Conservation (phyloP, 2,888 invertebrate genomes). For the Nomada fabriciana region DNA sequence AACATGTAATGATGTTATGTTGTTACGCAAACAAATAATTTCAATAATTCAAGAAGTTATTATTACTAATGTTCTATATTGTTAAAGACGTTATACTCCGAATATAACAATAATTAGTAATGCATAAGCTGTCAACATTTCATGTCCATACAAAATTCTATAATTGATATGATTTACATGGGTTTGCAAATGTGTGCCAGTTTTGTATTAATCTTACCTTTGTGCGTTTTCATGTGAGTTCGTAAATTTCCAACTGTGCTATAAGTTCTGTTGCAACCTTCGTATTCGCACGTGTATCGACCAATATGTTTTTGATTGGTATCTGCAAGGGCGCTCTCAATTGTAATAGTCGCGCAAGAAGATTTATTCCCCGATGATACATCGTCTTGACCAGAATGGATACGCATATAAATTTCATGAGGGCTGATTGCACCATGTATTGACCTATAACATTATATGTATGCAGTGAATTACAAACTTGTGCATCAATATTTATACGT, state of each 20-base stretch:
- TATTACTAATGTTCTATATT: neutral
- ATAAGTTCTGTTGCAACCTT: conserved; percentile 94
- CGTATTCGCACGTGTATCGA: conserved; percentile 94
- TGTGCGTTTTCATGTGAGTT: conserved; percentile 98
- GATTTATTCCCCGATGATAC: conserved; percentile 88
- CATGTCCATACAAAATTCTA: neutral
- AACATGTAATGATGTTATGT: conserved; percentile 15
- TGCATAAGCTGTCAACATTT: neutral
- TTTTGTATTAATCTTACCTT: conserved; percentile 87
- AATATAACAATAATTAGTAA: conserved; percentile 1
- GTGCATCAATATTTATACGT: neutral
- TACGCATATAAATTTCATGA: conserved; percentile 90
- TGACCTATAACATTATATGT: conserved; percentile 85
- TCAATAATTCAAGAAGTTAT: neutral
- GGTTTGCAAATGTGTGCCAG: neutral
- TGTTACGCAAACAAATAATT: neutral
- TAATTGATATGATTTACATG: neutral
- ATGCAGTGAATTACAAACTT: neutral
- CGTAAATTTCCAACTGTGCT: conserved; percentile 97
- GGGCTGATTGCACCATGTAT: conserved; percentile 89
- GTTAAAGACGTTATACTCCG: neutral
- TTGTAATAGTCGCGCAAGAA: conserved; percentile 89
- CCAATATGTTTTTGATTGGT: conserved; percentile 87
- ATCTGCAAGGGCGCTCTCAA: conserved; percentile 87
- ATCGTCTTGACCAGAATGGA: conserved; percentile 88